Evolutionary conservation across 2,888 invertebrate species (phyloP).

Genomic region (Cheilosia urbana): DNA sequence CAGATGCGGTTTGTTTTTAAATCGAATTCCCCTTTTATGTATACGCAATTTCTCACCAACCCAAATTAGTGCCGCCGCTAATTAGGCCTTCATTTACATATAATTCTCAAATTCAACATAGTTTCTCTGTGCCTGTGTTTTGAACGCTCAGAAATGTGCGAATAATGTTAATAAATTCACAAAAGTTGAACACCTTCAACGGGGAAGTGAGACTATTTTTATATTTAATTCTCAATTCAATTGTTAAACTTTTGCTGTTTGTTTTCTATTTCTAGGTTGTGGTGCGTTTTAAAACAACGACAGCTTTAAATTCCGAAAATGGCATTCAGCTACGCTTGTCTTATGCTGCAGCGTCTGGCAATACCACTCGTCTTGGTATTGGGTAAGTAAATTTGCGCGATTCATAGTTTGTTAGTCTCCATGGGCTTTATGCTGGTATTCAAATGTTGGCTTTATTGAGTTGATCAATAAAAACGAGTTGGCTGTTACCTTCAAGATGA

Average conservation of each 20-base stretch:
- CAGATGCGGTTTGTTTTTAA: not conserved
- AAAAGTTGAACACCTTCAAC: constrained; percentile 22
- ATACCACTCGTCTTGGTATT: constrained; percentile 82
- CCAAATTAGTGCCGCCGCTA: not conserved
- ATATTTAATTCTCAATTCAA: not conserved
- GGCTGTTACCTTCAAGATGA: no score
- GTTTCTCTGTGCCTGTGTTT: not conserved
- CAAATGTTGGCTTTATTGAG: not conserved
- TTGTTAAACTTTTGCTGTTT: constrained; percentile 10
- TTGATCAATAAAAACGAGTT: not conserved
- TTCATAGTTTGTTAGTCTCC: not conserved
- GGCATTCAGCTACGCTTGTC: constrained; percentile 82
- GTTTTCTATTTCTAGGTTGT: constrained; percentile 43
- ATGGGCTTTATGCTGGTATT: not conserved
- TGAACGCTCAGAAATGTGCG: not conserved
- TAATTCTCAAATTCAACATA: not conserved
- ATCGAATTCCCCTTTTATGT: not conserved
- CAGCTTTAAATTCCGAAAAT: constrained; percentile 76
- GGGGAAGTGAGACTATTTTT: not conserved
- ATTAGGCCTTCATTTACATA: not conserved
- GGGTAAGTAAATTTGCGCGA: constrained; percentile 78
- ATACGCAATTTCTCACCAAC: not conserved
- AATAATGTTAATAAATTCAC: not conserved
- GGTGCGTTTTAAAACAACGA: constrained; percentile 16
- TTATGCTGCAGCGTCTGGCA: constrained; percentile 82